These are phyloP conservation scores for Iguana delicatissima DNA, from an alignment of 2,797 vertebrate species.

Conservation along the genomic window DNA sequence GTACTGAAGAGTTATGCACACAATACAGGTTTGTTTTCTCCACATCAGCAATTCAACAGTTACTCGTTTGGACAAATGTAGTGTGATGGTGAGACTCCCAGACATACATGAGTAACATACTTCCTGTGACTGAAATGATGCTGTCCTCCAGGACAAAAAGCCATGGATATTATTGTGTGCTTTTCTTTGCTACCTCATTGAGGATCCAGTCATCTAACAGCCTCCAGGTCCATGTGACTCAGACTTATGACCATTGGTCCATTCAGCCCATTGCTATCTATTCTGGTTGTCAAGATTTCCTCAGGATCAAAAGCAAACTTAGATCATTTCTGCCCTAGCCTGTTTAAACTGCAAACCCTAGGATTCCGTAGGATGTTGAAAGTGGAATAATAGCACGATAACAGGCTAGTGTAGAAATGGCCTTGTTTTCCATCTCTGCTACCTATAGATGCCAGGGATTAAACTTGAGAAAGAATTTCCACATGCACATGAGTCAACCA, in stretches of 20 bases:
- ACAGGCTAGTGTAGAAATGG: no score
- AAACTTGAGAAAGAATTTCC: neutral
- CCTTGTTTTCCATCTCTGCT: neutral
- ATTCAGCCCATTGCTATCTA: neutral
- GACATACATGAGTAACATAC: neutral
- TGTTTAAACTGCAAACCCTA: no score
- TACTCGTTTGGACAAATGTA: neutral
- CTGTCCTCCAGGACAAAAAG: no score
- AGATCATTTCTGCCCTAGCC: no score
- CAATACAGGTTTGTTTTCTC: neutral
- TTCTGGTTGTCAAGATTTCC: neutral
- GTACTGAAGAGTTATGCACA: neutral
- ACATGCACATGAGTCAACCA: neutral
- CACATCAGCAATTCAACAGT: neutral
- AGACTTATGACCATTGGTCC: no score
- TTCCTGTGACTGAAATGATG: neutral
- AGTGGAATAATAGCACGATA: no score
- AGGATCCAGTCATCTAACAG: neutral
- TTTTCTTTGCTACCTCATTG: neutral
- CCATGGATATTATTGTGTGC: no score
- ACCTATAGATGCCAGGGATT: neutral
- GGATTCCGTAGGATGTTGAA: no score
- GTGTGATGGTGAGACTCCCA: neutral
- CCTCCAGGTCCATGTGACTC: neutral
- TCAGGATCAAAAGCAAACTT: neutral